Percentiles rank a stretch among this genome's conserved stretches.
phyloP scores from a whole-genome alignment of 1,140 invertebrate genomes.

The Drosophila eugracilis region DNA sequence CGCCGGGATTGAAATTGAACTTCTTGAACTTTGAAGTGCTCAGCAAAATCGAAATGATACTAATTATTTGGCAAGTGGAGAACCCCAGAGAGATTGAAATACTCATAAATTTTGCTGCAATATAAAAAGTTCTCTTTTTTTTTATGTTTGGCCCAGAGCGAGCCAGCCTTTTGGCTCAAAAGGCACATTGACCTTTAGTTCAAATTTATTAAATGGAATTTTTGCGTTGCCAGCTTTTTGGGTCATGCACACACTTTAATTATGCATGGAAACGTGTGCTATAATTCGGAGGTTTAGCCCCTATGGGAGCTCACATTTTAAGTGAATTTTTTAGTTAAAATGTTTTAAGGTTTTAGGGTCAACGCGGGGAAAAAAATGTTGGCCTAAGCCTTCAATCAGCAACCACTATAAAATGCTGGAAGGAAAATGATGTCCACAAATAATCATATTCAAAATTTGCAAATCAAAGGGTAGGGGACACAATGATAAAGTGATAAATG shows the following conservation, averaged over 20 bases:
- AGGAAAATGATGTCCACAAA: constrained; percentile 7
- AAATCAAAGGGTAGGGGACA: not conserved
- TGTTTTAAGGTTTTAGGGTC: constrained; percentile 32
- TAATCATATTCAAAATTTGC: constrained; percentile 50
- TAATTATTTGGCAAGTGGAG: constrained; percentile 34
- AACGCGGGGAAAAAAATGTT: constrained; percentile 16
- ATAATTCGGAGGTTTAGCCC: constrained; percentile 21
- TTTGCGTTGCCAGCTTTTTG: constrained; percentile 37
- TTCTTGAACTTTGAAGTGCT: constrained; percentile 43
- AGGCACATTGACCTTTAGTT: constrained; percentile 26
- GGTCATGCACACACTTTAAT: constrained; percentile 54
- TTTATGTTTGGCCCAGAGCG: too few species aligned
- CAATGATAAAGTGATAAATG: not conserved
- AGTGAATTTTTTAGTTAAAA: constrained; percentile 36
- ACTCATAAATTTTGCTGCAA: constrained; percentile 33
- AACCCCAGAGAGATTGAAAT: constrained; percentile 22
- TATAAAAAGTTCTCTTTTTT: constrained; percentile 5
- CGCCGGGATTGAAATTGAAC: constrained; percentile 39
- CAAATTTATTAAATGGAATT: constrained; percentile 27
- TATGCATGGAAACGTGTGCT: constrained; percentile 63
- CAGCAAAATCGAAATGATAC: constrained; percentile 35
- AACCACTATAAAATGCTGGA: constrained; percentile 1
- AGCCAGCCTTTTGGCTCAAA: too few species aligned
- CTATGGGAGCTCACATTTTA: constrained; percentile 22
- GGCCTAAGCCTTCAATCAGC: constrained; percentile 21